Conservation (phyloP, 2,888 invertebrate genomes). For the Antitype chi region DNA sequence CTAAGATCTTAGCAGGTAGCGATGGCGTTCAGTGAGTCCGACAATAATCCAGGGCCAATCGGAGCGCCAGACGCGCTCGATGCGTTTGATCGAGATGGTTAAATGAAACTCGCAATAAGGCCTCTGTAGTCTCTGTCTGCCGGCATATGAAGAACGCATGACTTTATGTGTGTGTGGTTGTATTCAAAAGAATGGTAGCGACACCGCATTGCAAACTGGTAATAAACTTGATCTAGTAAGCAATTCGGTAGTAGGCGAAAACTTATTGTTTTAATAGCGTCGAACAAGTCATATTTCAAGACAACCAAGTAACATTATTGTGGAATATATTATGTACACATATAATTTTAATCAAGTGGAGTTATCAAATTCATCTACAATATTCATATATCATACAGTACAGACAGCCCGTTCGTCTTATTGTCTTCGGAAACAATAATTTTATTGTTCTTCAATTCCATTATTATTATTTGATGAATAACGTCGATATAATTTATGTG, state of each 20-base stretch:
- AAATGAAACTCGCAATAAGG: too few relatives aligned
- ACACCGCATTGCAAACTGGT: not conserved
- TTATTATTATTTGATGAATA: constrained; percentile 23
- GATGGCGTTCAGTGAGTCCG: too few relatives aligned
- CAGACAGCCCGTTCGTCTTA: not conserved
- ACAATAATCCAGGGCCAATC: too few relatives aligned
- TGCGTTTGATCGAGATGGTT: too few relatives aligned
- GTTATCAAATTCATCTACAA: constrained; percentile 1
- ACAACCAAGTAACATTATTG: not conserved
- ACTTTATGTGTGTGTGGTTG: not conserved
- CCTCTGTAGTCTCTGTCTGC: too few relatives aligned
- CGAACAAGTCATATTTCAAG: not conserved
- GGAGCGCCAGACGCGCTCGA: too few relatives aligned
- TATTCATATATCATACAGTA: not conserved
- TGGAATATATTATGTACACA: not conserved
- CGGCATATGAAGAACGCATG: not conserved
- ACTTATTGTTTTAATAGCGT: not conserved
- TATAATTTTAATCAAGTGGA: not conserved
- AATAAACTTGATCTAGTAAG: not conserved
- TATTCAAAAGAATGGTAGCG: not conserved
- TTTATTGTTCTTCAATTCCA: constrained; percentile 28
- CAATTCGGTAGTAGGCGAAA: not conserved
- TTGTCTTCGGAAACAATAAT: constrained; percentile 42
- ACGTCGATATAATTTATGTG: not conserved
- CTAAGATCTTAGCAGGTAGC: too few relatives aligned